These are phyloP conservation scores for Chelmon rostratus DNA, from an alignment of 2,797 vertebrate genomes.

Conservation along the genomic window DNA sequence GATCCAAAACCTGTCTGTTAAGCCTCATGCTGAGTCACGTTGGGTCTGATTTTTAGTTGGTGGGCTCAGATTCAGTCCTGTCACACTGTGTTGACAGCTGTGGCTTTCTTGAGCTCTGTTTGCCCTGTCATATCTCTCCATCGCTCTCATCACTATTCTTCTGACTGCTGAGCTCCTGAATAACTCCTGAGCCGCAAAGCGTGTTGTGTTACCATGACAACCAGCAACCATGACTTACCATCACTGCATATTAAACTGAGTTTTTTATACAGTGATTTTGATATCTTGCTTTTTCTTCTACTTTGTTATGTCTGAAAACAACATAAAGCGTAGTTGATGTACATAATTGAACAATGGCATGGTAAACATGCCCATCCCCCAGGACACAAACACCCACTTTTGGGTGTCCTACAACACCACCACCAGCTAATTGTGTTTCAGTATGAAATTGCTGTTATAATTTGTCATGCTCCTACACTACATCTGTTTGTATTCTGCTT, in stretches of 20 bases:
- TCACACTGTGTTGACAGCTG: background rate
- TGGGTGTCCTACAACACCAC: background rate
- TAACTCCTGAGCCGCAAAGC: background rate
- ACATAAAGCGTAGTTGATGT: background rate
- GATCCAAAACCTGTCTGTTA: background rate
- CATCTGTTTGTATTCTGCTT: background rate
- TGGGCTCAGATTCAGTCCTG: background rate
- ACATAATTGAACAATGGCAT: background rate
- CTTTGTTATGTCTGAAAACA: background rate
- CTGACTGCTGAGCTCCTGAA: background rate
- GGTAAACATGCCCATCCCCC: background rate
- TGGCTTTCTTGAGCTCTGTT: background rate
- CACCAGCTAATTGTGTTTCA: background rate
- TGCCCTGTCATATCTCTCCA: background rate
- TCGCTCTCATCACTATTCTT: background rate
- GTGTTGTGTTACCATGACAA: slow-evolving; percentile 1
- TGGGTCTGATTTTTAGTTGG: background rate
- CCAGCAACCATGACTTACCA: background rate
- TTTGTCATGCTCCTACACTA: background rate
- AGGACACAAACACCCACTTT: background rate
- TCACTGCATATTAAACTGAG: background rate
- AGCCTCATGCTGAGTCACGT: background rate
- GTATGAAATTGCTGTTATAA: background rate
- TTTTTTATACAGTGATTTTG: background rate
- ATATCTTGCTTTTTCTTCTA: background rate